Evolutionary conservation across 2,888 invertebrate genomes (phyloP).

Genomic region (Magallana nippona): DNA sequence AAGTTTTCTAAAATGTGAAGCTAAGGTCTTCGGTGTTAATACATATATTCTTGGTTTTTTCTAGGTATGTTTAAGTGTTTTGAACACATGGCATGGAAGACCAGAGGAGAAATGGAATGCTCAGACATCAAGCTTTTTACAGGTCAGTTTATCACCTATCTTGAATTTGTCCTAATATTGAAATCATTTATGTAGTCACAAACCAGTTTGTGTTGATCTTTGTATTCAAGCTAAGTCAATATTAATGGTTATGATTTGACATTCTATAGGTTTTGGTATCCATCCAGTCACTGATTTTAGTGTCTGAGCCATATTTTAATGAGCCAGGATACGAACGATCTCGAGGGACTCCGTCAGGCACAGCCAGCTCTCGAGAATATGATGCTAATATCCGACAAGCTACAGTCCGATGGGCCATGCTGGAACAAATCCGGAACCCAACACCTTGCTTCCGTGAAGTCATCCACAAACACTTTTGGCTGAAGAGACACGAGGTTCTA

Average conservation of each 20-base stretch:
- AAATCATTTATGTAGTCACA: neutral
- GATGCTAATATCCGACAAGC: constrained; percentile 97
- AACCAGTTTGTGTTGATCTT: neutral
- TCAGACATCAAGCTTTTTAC: constrained; percentile 94
- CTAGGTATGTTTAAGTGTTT: constrained; percentile 90
- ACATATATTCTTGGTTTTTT: constrained; percentile 48
- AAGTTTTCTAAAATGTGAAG: neutral
- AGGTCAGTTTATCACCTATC: constrained; percentile 74
- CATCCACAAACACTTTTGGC: constrained; percentile 95
- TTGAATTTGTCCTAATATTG: neutral
- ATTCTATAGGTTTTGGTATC: constrained; percentile 79
- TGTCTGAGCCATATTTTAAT: constrained; percentile 81
- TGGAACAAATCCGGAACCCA: constrained; percentile 94
- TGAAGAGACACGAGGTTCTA: constrained; percentile 94
- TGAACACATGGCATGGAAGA: constrained; percentile 97
- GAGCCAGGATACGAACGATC: constrained; percentile 81
- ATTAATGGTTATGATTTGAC: too few species aligned
- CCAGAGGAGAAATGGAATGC: constrained; percentile 99
- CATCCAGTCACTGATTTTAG: constrained; percentile 80
- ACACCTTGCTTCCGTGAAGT: constrained; percentile 88
- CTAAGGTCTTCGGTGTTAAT: neutral
- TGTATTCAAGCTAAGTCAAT: too few species aligned
- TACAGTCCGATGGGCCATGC: constrained; percentile 97
- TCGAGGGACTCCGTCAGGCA: constrained; percentile 84
- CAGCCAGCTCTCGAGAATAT: constrained; percentile 94